phyloP scores from a whole-genome alignment of 2,888 invertebrate species.

The Deilephila porcellus region DNA sequence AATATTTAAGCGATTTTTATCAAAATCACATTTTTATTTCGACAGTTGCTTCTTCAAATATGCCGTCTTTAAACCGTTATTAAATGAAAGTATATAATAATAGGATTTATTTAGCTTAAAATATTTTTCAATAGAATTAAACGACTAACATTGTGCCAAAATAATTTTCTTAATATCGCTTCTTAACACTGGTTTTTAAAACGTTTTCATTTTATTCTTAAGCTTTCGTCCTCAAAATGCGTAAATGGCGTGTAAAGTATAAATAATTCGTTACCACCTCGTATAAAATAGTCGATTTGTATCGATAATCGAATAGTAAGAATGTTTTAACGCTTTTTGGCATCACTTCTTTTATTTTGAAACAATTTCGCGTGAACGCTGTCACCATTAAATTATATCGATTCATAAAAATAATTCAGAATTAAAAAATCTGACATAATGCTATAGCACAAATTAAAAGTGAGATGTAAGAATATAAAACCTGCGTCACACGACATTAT shows the following conservation, averaged over 20 bases:
- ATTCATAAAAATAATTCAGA: too few relatives aligned
- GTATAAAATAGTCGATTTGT: slow-evolving; percentile 13
- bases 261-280: slow-evolving; percentile 28
- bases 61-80: slow-evolving; percentile 37
- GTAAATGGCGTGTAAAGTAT: slow-evolving; percentile 25
- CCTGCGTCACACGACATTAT: too few relatives aligned
- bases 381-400: too few relatives aligned
- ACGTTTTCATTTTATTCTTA: neutral
- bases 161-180: slow-evolving; percentile 44
- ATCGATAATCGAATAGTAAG: slow-evolving; percentile 18
- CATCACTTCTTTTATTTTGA: slow-evolving; percentile 43
- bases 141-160: slow-evolving; percentile 70
- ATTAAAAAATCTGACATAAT: too few relatives aligned
- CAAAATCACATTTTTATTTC: neutral
- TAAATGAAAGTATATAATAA: slow-evolving; percentile 32
- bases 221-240: slow-evolving; percentile 5
- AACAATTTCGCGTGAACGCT: slow-evolving; percentile 40
- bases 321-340: slow-evolving; percentile 23
- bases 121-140: slow-evolving; percentile 29
- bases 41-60: neutral
- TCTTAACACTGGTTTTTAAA: slow-evolving; percentile 38
- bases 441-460: too few relatives aligned
- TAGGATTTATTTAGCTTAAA: slow-evolving; percentile 28
- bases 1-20: slow-evolving; percentile 1
- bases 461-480: too few relatives aligned